Evolutionary conservation across 2,113 vertebrate species (phyloP), one percentile per base, ranked within the genome.

Genomic region (Dendrocopos noguchii): DNA sequence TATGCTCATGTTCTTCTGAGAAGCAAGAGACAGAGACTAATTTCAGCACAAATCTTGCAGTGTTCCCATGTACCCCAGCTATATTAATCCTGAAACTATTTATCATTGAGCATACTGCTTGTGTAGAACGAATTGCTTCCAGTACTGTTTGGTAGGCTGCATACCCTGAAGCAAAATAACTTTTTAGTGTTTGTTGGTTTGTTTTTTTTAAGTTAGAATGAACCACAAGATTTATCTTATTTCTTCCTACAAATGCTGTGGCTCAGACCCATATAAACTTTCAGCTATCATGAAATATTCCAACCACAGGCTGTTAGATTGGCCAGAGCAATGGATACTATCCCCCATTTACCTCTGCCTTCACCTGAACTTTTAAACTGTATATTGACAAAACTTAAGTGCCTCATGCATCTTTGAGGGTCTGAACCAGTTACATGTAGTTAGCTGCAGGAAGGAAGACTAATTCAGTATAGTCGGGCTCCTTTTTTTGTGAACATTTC

Each of bases 71-170:
- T 47, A 67, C 50, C 42, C 50, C 60, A 55, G 55, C 67, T 94
- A 72, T 77, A 57, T 87, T 92, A 89, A 92, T 88, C 84, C 59
- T 84, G 66, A 42, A 89, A 82, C 21, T 82, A 52, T 90, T 90
- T 71, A 53, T 52, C 52, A 42, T 4, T 36, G 84, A 86, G 83
- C 53, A 78, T 15, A 7, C 6, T 67, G 80, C 56, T 86, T 28
- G 42, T 19, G 22, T 15, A 57, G 44, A 16, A 84, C 44, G 42
- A 78, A 88, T 5, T 67, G 31, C 33, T 55, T 74, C 31, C 56
- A 39, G 57, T 72, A 33, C 31, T 33, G 2, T 27, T 63, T 64
- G 31, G 44, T 15, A 78, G 47, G 57, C 21, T 80, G 24, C 46
- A 73, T 34, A 27, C 29, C 76, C 52, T 42, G 70, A 66, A 90